These are phyloP conservation scores for Phylloscopus whistleri DNA, from an alignment of 2,113 vertebrate genomes.

Conservation along the genomic window DNA sequence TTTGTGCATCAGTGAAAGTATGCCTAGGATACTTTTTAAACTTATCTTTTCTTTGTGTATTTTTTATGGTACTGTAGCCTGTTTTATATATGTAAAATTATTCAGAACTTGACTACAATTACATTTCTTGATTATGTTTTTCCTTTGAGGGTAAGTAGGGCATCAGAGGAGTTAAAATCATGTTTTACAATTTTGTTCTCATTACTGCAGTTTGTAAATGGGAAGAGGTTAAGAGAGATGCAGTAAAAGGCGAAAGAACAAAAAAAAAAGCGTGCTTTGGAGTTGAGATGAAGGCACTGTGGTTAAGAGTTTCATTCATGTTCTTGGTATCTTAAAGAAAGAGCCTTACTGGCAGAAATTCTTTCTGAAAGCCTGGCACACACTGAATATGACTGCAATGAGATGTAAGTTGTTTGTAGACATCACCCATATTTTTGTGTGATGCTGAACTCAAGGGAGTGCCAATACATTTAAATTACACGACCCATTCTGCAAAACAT, in stretches of 20 bases:
- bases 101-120: background rate
- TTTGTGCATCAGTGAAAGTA: background rate
- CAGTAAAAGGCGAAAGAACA: background rate
- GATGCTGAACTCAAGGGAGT: background rate
- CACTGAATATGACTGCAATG: background rate
- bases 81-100: background rate
- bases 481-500: background rate
- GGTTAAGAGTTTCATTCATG: background rate
- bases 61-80: background rate
- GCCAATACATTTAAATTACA: background rate
- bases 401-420: background rate
- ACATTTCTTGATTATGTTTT: background rate
- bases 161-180: background rate
- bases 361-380: background rate
- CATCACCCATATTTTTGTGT: background rate
- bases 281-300: background rate
- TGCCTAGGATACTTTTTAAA: background rate
- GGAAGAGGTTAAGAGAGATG: background rate
- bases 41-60: background rate
- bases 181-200: background rate
- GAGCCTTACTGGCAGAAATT: background rate
- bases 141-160: background rate
- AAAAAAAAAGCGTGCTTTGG: background rate
- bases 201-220: background rate
- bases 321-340: background rate